A percentile compares a stretch with the other conserved stretches of the same genome.
These are phyloP conservation scores for Keiferia lycopersicella DNA, from an alignment of 2,888 invertebrate species.

Conservation along the genomic window DNA sequence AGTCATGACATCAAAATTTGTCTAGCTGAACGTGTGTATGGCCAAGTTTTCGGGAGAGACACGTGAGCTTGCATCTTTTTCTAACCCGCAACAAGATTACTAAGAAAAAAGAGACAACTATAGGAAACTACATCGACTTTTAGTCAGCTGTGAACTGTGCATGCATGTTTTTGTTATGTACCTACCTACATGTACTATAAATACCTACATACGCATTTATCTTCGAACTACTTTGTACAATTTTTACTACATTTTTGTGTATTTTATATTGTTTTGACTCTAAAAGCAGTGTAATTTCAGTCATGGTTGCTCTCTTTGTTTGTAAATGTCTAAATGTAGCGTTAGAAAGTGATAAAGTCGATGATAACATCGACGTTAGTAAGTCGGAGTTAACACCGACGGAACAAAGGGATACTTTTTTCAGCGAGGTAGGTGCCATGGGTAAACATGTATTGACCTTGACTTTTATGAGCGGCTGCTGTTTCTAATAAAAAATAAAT, in stretches of 20 bases:
- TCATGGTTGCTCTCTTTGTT: conserved; percentile 80
- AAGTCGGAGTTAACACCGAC: conserved; percentile 79
- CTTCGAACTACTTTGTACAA: conserved; percentile 49
- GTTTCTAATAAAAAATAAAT: conserved; percentile 34
- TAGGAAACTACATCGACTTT: conserved; percentile 2
- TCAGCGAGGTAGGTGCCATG: conserved; percentile 81
- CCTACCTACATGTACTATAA: conserved; percentile 34
- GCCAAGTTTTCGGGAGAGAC: background rate
- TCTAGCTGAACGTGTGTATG: background rate
- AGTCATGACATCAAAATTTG: background rate
- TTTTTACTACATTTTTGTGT: conserved; percentile 58
- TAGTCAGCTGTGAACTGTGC: conserved; percentile 32
- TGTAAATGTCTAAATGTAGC: conserved; percentile 90
- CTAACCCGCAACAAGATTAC: background rate
- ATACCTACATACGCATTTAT: conserved; percentile 51
- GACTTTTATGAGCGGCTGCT: conserved; percentile 56
- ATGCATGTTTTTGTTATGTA: conserved; percentile 28
- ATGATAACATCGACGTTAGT: conserved; percentile 79
- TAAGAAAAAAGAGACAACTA: conserved; percentile 21
- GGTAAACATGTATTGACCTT: conserved; percentile 75
- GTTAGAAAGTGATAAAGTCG: conserved; percentile 82
- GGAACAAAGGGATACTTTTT: conserved; percentile 84
- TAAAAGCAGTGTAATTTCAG: conserved; percentile 42
- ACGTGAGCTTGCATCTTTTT: background rate
- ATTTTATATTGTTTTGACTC: conserved; percentile 58